phyloP scores from a whole-genome alignment of 2,113 vertebrate species.

The Nothobranchius kuhntae region DNA sequence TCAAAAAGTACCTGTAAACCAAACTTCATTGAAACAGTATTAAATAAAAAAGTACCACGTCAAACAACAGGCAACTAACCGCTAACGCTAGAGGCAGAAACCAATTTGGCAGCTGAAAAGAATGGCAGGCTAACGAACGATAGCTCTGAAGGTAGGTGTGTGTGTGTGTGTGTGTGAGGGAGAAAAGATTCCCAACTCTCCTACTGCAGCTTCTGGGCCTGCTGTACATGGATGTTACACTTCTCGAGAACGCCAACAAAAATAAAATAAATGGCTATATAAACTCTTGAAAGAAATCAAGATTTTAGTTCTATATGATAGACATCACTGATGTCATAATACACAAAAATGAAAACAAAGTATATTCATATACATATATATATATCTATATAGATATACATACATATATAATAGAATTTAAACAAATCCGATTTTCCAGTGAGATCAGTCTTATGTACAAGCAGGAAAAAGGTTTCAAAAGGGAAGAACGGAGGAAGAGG shows the following conservation, averaged over 20 bases:
- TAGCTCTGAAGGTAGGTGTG: conserved; percentile 80
- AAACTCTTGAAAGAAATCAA: conserved; percentile 99
- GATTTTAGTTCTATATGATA: conserved; percentile 98
- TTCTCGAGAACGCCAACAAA: conserved; percentile 85
- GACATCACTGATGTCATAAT: conserved; percentile 99
- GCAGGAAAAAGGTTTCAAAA: conserved; percentile 68
- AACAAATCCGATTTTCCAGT: conserved; percentile 92
- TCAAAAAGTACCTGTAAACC: conserved; percentile 90
- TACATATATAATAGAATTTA: conserved; percentile 68
- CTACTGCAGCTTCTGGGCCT: conserved; percentile 87
- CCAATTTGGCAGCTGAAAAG: conserved; percentile 81
- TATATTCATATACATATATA: conserved; percentile 77
- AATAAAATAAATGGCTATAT: conserved; percentile 90
- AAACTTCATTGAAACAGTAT: conserved; percentile 82
- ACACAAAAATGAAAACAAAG: conserved; percentile 78
- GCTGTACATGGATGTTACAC: conserved; percentile 88
- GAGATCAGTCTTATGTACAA: conserved; percentile 92
- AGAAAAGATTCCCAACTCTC: conserved; percentile 81
- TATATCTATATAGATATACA: conserved; percentile 49
- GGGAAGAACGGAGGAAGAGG: conserved; percentile 73
- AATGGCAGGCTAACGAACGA: conserved; percentile 80
- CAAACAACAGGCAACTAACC: conserved; percentile 55
- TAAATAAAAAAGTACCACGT: conserved; percentile 78
- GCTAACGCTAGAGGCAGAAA: conserved; percentile 50
- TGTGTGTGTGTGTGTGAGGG: conserved; percentile 54